Evolutionary conservation across 2,797 vertebrate genomes (phyloP), one percentile per base, ranked within the genome.

Genomic region (Uromys caudimaculatus): DNA sequence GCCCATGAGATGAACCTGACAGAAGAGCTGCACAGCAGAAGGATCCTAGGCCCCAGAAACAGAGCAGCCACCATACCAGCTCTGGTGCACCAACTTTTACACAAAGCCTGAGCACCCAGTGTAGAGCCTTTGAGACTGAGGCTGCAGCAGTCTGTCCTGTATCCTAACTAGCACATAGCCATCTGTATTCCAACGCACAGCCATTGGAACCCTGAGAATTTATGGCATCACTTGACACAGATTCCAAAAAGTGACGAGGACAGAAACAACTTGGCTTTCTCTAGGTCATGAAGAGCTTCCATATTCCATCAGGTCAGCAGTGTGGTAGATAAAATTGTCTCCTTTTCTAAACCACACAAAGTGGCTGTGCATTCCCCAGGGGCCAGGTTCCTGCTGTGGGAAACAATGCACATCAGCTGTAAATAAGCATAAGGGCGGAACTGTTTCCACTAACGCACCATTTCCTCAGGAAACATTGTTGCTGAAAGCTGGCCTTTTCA

Each of bases 41-140:
- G 93, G 32, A 35, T 32, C 73, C 32, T 17, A 23, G 76, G 8
- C 23, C 41, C 11, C 17, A 1, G 2, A 9, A 54, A 81, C 54
- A 41, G 78, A 29, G 23, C 12, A 38, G 54, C 56, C 24, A 1
- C 52, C 79, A 3, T 3, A 14, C 32, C 44, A 52, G 83, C 11
- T 47, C 76, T 32, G 41, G 47, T 6, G 12, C 0, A 3, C 0
- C 1, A 90, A 11, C 29, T 35, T 19, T 27, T 0, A 6, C 5
- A 32, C 0, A 27, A 52, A 2, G 41, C 2, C 1, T 10, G 5
- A 35, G 14, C 14, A 2, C 27, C 27, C 0, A 0, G 14, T 3
- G 73, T 38, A 38, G 27, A 62, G 4, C 1, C 38, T 10, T 7
- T 0, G 7, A 47, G n/a, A 0, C 54, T 32, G 35, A 1, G 1